These are phyloP conservation scores for Gallinago nigripennis DNA, from an alignment of 2,797 vertebrate genomes.

Conservation along the genomic window DNA sequence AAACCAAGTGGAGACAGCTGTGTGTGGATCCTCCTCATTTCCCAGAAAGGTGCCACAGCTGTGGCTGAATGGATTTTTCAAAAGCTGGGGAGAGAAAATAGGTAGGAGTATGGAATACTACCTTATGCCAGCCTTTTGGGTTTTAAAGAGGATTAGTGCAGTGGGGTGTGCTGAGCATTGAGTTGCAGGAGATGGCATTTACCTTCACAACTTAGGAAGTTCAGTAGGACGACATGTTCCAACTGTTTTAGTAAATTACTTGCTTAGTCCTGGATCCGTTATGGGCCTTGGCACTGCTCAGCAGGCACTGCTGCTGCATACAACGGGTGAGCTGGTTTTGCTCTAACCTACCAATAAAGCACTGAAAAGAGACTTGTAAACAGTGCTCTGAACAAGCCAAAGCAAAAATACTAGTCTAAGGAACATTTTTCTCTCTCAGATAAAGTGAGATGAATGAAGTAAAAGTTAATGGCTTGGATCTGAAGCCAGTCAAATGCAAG, in stretches of 20 bases:
- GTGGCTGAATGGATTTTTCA: background rate
- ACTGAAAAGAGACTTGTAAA: background rate
- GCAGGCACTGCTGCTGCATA: background rate
- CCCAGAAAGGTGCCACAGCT: background rate
- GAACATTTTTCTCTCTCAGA: background rate
- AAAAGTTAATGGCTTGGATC: background rate
- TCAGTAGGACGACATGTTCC: rapidly evolving
- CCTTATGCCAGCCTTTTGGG: background rate
- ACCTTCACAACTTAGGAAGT: background rate
- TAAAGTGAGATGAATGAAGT: background rate
- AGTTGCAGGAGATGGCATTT: background rate
- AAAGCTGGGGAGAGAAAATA: background rate
- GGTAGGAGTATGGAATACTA: rapidly evolving
- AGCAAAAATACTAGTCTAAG: background rate
- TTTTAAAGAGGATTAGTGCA: background rate
- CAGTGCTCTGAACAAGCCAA: background rate
- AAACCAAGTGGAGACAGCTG: rapidly evolving
- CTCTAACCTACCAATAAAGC: background rate
- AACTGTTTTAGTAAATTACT: background rate
- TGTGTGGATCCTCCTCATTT: background rate
- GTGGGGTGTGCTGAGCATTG: background rate
- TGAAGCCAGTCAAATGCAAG: background rate
- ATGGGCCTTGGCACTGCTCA: background rate
- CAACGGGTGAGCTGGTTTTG: background rate
- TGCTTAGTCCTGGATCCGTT: background rate